A percentile compares a stretch with the other conserved stretches of the same genome.
Evolutionary conservation across 2,888 invertebrate species (phyloP).

Genomic region (Callinectes sapidus): DNA sequence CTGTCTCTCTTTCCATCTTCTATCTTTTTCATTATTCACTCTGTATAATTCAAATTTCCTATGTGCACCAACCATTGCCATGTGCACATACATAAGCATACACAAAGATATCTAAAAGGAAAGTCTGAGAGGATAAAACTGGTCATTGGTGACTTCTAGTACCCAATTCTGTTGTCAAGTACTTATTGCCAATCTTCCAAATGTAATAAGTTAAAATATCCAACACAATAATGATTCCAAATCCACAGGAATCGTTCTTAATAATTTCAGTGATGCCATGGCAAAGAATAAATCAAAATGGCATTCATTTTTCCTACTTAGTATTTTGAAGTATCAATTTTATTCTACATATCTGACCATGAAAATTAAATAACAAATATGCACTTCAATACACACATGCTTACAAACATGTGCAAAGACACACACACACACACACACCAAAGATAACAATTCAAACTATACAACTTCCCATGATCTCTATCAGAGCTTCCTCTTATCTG

Average conservation of each 20-base stretch:
- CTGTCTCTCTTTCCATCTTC: background rate
- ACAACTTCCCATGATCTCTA: background rate
- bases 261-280: too few relatives aligned
- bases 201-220: too few relatives aligned
- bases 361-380: too few relatives aligned
- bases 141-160: background rate
- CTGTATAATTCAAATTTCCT: background rate
- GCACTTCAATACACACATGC: background rate
- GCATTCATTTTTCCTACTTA: background rate
- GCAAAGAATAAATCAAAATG: too few relatives aligned
- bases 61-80: background rate
- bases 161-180: background rate
- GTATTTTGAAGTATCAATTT: background rate
- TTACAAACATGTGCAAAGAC: background rate
- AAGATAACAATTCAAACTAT: background rate
- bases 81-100: background rate
- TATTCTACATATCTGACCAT: background rate
- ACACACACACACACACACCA: background rate
- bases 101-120: background rate
- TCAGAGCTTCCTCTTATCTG: conserved; percentile 24
- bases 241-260: too few relatives aligned
- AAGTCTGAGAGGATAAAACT: background rate
- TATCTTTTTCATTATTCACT: background rate
- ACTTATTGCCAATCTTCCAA: background rate
- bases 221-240: too few relatives aligned